A percentile compares a stretch with the other conserved stretches of the same genome.
Conservation (phyloP, 2,888 invertebrate species). For the Diogma glabrata region DNA sequence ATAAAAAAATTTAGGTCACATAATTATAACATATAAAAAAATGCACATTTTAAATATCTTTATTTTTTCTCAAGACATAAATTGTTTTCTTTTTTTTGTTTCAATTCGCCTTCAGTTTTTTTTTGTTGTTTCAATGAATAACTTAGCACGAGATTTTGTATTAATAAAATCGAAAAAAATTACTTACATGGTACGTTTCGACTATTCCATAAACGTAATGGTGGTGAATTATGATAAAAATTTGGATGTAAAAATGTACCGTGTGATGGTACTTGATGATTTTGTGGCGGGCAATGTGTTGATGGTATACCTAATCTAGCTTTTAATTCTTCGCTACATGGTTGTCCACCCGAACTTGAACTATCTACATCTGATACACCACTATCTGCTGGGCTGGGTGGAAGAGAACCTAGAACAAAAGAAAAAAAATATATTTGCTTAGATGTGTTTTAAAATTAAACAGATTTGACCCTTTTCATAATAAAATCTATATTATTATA, state of each 20-base stretch:
- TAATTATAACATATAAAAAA: too few species aligned
- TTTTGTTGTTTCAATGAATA: too few species aligned
- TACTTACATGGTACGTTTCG: slow-evolving; percentile 37
- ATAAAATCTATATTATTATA: slow-evolving; percentile 6
- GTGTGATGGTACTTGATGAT: slow-evolving; percentile 26
- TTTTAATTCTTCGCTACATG: slow-evolving; percentile 64
- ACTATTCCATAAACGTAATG: slow-evolving; percentile 36
- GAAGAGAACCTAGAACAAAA: slow-evolving; percentile 67
- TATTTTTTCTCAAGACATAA: too few species aligned
- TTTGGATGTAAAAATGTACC: slow-evolving; percentile 49
- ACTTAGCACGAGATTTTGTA: too few species aligned
- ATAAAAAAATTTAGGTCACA: too few species aligned
- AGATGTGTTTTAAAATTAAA: too few species aligned
- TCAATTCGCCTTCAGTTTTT: too few species aligned
- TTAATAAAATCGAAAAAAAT: slow-evolving; percentile 4
- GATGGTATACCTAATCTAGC: slow-evolving; percentile 69
- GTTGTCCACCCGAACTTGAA: slow-evolving; percentile 68
- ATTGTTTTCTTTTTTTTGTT: too few species aligned
- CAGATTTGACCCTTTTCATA: too few species aligned
- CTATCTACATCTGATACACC: slow-evolving; percentile 96
- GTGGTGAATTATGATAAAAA: slow-evolving; percentile 51
- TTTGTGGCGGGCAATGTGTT: slow-evolving; percentile 35
- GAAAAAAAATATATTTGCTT: not conserved
- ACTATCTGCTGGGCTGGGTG: slow-evolving; percentile 94
- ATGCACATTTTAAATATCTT: too few species aligned